A percentile compares a stretch with the other conserved stretches of the same genome.
Evolutionary conservation across 2,113 vertebrate species (phyloP).

Genomic region (Podilymbus podiceps): DNA sequence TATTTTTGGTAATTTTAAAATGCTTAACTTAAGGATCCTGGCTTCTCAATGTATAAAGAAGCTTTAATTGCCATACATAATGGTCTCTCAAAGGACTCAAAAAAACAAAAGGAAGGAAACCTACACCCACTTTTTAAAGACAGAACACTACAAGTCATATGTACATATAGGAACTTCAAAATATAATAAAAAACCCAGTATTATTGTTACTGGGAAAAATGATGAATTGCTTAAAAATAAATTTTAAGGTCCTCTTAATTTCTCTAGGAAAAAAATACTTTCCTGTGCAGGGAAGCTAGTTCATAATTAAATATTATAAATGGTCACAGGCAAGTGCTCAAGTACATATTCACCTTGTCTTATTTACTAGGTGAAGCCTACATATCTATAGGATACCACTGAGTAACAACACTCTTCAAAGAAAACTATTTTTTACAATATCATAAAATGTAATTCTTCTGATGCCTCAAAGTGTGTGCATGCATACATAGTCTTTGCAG

Average conservation of each 20-base stretch:
- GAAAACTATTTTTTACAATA: not conserved
- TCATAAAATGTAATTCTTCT: not conserved
- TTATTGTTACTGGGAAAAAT: not conserved
- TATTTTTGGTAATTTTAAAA: not conserved
- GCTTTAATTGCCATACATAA: not conserved
- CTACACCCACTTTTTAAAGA: not conserved
- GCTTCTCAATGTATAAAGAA: not conserved
- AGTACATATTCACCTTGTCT: not conserved
- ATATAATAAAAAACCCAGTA: rapidly evolving
- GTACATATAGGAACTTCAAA: not conserved
- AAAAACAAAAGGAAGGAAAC: not conserved
- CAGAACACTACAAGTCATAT: not conserved
- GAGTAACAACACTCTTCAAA: not conserved
- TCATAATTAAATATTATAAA: not conserved
- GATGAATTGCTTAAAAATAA: not conserved
- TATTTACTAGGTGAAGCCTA: not conserved
- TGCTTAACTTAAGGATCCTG: not conserved
- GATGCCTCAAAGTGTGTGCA: not conserved
- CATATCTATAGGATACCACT: not conserved
- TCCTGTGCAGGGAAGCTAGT: not conserved
- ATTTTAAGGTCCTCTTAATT: not conserved
- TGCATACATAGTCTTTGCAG: not conserved
- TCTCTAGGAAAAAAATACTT: not conserved
- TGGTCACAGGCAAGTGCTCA: not conserved
- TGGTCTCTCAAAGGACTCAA: not conserved